Percentiles rank a stretch among this genome's conserved stretches.
phyloP scores from a whole-genome alignment of 2,888 invertebrate species.

The Linnaemya tessellans region DNA sequence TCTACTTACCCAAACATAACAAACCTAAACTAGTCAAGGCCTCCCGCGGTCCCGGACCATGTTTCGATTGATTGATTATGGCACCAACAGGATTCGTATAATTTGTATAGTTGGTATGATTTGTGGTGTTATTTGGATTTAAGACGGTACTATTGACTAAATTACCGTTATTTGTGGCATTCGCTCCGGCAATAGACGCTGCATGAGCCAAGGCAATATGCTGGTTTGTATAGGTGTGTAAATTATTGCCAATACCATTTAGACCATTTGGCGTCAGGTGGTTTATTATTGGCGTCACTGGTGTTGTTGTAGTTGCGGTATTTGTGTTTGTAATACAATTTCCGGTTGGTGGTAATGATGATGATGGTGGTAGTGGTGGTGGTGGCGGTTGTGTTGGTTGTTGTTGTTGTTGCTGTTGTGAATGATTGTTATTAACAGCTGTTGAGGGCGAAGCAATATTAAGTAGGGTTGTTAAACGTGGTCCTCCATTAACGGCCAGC shows the following conservation, averaged over 20 bases:
- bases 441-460: constrained; percentile 76
- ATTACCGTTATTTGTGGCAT: constrained; percentile 74
- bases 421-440: constrained; percentile 44
- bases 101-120: constrained; percentile 76
- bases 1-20: constrained; percentile 86
- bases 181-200: constrained; percentile 57
- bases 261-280: constrained; percentile 76
- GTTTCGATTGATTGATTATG: constrained; percentile 77
- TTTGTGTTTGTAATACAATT: constrained; percentile 68
- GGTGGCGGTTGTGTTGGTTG: constrained; percentile 31
- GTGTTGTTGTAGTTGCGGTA: constrained; percentile 76
- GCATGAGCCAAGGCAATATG: constrained; percentile 77
- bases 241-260: constrained; percentile 77
- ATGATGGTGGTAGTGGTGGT: constrained; percentile 44
- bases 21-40: constrained; percentile 93
- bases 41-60: constrained; percentile 88
- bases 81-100: constrained; percentile 74
- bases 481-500: constrained; percentile 78
- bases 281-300: constrained; percentile 76
- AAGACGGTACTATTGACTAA: constrained; percentile 73
- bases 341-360: constrained; percentile 46
- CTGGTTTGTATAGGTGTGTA: constrained; percentile 80
- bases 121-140: constrained; percentile 72
- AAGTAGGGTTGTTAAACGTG: constrained; percentile 82
- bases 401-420: constrained; percentile 49